Percentiles rank a stretch among this genome's conserved stretches.
Evolutionary conservation across 2,888 invertebrate species (phyloP).

Genomic region (Coecobrya sp.): DNA sequence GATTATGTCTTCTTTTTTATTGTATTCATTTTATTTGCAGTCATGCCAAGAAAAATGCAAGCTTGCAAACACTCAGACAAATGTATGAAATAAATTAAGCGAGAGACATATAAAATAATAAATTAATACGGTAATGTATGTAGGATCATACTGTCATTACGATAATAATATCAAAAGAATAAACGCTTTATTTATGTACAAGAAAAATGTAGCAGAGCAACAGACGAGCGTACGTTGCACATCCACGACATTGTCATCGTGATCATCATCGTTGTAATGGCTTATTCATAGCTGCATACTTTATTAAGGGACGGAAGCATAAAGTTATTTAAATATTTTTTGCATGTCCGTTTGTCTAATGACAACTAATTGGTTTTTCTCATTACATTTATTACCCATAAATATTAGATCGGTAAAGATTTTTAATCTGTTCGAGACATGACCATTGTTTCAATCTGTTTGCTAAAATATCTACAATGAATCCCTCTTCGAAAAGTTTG

Average conservation of each 20-base stretch:
- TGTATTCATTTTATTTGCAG: slow-evolving; percentile 63
- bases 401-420: too few species aligned
- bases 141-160: slow-evolving; percentile 45
- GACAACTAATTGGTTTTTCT: too few species aligned
- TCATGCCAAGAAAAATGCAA: slow-evolving; percentile 60
- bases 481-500: too few species aligned
- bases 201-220: slow-evolving; percentile 17
- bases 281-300: not conserved
- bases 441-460: too few species aligned
- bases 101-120: slow-evolving; percentile 41
- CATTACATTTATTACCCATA: too few species aligned
- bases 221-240: not conserved
- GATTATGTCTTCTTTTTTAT: slow-evolving; percentile 63
- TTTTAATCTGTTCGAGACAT: too few species aligned
- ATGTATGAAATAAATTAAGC: slow-evolving; percentile 31
- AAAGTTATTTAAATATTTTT: not conserved
- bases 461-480: too few species aligned
- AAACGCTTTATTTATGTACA: slow-evolving; percentile 11
- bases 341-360: not conserved
- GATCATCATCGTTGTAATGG: not conserved
- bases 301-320: not conserved
- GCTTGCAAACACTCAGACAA: slow-evolving; percentile 40
- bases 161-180: slow-evolving; percentile 24
- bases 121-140: slow-evolving; percentile 48
- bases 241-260: slow-evolving; percentile 19